A percentile compares a stretch with the other conserved stretches of the same genome.
Evolutionary conservation across 2,888 invertebrate species (phyloP).

Genomic region (Stenoptilia bipunctidactyla): DNA sequence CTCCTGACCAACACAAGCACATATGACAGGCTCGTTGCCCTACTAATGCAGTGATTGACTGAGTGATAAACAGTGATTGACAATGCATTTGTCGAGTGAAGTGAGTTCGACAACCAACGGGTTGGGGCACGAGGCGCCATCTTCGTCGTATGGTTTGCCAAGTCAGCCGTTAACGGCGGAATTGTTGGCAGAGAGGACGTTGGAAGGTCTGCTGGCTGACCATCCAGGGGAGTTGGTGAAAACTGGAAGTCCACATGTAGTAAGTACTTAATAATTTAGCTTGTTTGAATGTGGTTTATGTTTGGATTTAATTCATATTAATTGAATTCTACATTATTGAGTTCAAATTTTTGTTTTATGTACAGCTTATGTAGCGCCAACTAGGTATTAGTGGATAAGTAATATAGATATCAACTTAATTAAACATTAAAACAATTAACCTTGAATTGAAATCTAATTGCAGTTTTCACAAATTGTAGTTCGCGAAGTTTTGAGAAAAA

Average conservation of each 20-base stretch:
- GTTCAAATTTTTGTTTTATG: too few relatives aligned
- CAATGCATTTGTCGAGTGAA: slow-evolving; percentile 86
- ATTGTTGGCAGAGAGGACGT: slow-evolving; percentile 84
- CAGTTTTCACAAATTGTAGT: too few relatives aligned
- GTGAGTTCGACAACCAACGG: slow-evolving; percentile 78
- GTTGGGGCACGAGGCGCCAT: slow-evolving; percentile 59
- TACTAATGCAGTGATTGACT: slow-evolving; percentile 19
- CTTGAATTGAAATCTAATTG: too few relatives aligned
- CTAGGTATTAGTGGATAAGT: too few relatives aligned
- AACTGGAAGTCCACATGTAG: slow-evolving; percentile 95
- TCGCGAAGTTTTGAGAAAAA: too few relatives aligned
- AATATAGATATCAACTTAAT: too few relatives aligned
- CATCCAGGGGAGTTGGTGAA: slow-evolving; percentile 93
- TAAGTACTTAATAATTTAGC: too few relatives aligned
- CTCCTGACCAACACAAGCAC: slow-evolving; percentile 2
- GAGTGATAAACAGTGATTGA: slow-evolving; percentile 20
- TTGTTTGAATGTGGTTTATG: too few relatives aligned
- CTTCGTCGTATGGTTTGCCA: slow-evolving; percentile 55
- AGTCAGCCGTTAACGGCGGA: slow-evolving; percentile 82
- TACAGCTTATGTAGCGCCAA: too few relatives aligned
- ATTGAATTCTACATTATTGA: too few relatives aligned
- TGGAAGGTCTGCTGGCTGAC: slow-evolving; percentile 87
- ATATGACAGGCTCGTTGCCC: slow-evolving; percentile 9
- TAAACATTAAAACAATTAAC: too few relatives aligned
- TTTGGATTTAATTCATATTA: too few relatives aligned